phyloP scores from a whole-genome alignment of 2,113 vertebrate species.

The Prunella fulvescens region DNA sequence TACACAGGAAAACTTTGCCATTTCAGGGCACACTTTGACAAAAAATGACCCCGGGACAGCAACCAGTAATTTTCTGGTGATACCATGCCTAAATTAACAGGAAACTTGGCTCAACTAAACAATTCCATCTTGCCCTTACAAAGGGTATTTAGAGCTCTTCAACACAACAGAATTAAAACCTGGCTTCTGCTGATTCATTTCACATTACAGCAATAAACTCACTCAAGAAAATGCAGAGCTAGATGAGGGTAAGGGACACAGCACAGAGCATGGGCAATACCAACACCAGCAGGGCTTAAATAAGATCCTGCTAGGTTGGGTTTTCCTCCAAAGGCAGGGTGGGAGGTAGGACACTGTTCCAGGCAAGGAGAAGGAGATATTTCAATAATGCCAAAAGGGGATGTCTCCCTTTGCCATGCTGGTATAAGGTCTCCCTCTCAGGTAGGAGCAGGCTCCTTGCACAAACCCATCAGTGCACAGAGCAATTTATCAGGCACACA shows the following conservation, averaged over 20 bases:
- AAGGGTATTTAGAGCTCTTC: background rate
- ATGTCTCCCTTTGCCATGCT: background rate
- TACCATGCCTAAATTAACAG: background rate
- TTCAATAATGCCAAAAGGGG: background rate
- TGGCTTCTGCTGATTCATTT: background rate
- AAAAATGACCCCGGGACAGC: background rate
- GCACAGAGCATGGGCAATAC: background rate
- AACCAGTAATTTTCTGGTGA: background rate
- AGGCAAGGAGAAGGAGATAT: background rate
- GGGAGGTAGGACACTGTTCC: background rate
- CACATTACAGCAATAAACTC: background rate
- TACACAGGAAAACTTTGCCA: background rate
- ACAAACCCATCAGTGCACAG: background rate
- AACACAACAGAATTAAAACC: background rate
- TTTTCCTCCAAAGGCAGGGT: background rate
- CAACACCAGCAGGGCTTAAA: background rate
- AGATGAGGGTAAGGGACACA: background rate
- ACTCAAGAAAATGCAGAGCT: background rate
- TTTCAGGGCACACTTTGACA: background rate
- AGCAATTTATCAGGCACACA: background rate
- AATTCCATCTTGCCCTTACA: background rate
- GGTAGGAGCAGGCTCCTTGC: background rate
- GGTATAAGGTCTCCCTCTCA: too few species aligned
- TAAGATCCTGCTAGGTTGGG: background rate
- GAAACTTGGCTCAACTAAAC: background rate